Conservation (phyloP, 2,113 vertebrate genomes). For the Caranx melampygus region DNA sequence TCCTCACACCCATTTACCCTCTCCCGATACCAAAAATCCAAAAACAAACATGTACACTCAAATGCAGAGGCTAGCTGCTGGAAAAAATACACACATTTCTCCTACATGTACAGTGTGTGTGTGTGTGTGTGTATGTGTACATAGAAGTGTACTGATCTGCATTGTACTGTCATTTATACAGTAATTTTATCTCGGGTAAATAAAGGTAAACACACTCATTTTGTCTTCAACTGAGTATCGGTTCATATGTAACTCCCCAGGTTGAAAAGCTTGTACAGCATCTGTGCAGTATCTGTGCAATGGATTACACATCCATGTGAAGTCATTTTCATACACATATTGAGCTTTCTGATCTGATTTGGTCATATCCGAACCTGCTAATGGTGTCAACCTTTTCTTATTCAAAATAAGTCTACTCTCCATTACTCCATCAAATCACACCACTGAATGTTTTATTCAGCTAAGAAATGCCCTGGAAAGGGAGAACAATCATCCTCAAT, state of each 20-base stretch:
- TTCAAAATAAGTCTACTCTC: neutral
- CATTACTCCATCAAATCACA: neutral
- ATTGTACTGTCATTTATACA: too few species aligned
- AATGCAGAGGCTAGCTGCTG: slow-evolving; percentile 7
- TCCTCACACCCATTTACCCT: neutral
- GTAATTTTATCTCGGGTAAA: too few species aligned
- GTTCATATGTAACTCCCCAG: neutral
- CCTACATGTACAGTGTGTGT: neutral
- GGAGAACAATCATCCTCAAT: too few species aligned
- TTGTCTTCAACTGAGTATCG: neutral
- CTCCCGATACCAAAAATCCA: neutral
- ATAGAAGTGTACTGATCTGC: neutral
- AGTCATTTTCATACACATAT: slow-evolving; percentile 12
- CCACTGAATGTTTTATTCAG: neutral
- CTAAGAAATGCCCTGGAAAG: neutral
- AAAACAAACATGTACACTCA: slow-evolving; percentile 24
- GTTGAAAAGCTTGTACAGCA: neutral
- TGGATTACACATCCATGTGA: neutral
- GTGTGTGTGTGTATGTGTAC: neutral
- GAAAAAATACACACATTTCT: neutral
- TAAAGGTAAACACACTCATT: neutral
- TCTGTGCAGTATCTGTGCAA: neutral
- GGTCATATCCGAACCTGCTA: slow-evolving; percentile 20
- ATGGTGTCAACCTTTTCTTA: slow-evolving; percentile 13
- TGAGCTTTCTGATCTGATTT: slow-evolving; percentile 4